Base-by-base conservation (phyloP, 1,140 invertebrate genomes). In the Pseudomyrmex dendroicus region DNA sequence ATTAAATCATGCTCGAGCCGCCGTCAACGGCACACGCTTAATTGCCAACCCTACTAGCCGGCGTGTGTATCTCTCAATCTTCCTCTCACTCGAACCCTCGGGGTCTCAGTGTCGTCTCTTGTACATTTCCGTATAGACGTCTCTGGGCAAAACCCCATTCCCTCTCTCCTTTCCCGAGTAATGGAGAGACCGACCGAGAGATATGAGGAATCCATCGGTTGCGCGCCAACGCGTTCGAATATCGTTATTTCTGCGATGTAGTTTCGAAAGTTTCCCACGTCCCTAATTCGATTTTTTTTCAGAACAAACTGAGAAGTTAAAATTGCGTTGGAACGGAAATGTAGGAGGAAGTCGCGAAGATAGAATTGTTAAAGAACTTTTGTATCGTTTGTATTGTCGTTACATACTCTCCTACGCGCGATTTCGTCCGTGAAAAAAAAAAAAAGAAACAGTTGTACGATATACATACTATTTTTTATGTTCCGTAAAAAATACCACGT, bases 1-100 rank as follows among this genome's bases (percentile, higher is more conserved):
- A 92, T 92, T 91, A 92, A 92, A 92, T 92, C 91, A 91, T 89
- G 87, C 89, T 90, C 87, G 85, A 87, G 90, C 66, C 82, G 82
- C 83, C 91, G 89, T 92, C 89, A 89, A 91, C 89, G 84, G 85
- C 88, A 91, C 84, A 85, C 84, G 88, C 87, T 86, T 88, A 89
- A 86, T 89, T 90, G 89, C 90, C 73, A 88, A 64, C 83, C 83
- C 85, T 85, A 64, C 80, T 73, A 77, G 59, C 25, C 61, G 35
- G 35, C 35, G 35, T 15, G 17, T 46, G 80, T 57, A 74, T 82
- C 61, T 73, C 78, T 63, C 76, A 78, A 70, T 78, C 76, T 68
- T 54, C 54, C 46, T 80, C 76, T 80, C 76, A 59, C 66, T 59
- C 66, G 35, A 70, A 59, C 67, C 10, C 50, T 44, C 73, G 48